These are phyloP conservation scores for Drosophila lutescens DNA, from an alignment of 2,888 invertebrate genomes.

Conservation along the genomic window DNA sequence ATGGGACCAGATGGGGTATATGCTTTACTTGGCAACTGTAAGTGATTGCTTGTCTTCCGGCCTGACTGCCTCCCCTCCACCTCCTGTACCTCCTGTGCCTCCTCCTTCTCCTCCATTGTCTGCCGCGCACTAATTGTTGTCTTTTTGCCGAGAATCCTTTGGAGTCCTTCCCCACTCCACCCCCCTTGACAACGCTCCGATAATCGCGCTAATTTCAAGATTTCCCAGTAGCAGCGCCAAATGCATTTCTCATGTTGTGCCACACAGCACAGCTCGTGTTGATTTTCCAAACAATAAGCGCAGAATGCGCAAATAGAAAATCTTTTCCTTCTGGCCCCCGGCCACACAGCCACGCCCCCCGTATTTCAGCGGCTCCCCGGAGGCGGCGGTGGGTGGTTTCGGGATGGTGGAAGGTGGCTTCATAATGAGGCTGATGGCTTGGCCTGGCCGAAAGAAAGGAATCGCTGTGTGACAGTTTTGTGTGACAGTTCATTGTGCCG, in stretches of 20 bases:
- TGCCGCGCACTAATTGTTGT: constrained; percentile 58
- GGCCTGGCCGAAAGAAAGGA: constrained; percentile 45
- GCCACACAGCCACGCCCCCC: constrained; percentile 7
- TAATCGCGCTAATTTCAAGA: constrained; percentile 84
- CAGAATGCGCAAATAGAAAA: constrained; percentile 73
- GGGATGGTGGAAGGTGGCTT: too few species aligned
- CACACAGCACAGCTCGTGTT: constrained; percentile 49
- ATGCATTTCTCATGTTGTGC: constrained; percentile 65
- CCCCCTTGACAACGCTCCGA: constrained; percentile 76
- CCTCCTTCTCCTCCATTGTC: constrained; percentile 24
- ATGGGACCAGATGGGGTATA: constrained; percentile 9
- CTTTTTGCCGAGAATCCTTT: constrained; percentile 39
- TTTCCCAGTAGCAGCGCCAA: constrained; percentile 80
- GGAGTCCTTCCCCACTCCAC: constrained; percentile 4
- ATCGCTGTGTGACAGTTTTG: constrained; percentile 40
- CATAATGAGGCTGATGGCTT: constrained; percentile 23
- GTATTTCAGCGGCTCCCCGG: constrained; percentile 61
- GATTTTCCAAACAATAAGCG: constrained; percentile 80
- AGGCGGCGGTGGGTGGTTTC: constrained; percentile 51
- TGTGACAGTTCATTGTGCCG: constrained; percentile 39
- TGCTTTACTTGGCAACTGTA: constrained; percentile 53
- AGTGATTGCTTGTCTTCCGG: constrained; percentile 78
- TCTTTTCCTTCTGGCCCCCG: constrained; percentile 40
- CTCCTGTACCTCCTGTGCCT: neutral
- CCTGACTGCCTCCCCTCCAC: constrained; percentile 17